Evolutionary conservation across 2,797 vertebrate species (phyloP), one percentile per base, ranked within the genome.

Genomic region (Echeneis naucrates): DNA sequence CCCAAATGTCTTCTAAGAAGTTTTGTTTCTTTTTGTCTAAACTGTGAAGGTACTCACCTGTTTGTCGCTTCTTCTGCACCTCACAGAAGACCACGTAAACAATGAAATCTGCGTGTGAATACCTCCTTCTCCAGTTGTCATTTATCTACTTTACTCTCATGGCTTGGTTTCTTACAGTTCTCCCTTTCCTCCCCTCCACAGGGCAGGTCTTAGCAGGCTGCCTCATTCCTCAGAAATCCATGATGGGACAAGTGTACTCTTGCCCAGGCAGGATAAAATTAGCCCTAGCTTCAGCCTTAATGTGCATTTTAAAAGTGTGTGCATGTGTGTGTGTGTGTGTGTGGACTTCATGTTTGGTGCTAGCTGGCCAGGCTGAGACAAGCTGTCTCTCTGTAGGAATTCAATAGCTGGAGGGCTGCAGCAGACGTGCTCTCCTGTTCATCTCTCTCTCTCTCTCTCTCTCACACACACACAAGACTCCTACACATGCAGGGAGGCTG

Each of bases 191-290:
- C 72, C 58, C 69, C 35, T 84, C 72, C 64, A 64, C 56, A 56
- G 76, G 90, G 87, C 95, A 92, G 88, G 94, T 93, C 82, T 79
- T 68, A 84, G 88, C 95, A 94, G 78, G 94, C 88, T 50, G 72
- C 68, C 87, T 94, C 94, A 95, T 95, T 95, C 95, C 93, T 90
- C 74, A 85, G 80, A 32, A 14, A 61, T 63, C 58, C 64, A 68
- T 73, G 82, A 85, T 17, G 38, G 67, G 75, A 84, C 92, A 76
- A 86, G 92, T 90, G 82, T 84, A 68, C 88, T 93, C 94, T 82
- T 87, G 92, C 84, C 82, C 67, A 0, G 14, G 48, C 81, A 73
- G 47, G 84, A 77, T 84, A 77, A 82, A 78, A 83, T 87, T 85
- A 87, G 73, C 72, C 82, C 56, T 53, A 26, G 77, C 72, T 51